Conservation (phyloP, 2,797 vertebrate species). For the Masticophis lateralis region DNA sequence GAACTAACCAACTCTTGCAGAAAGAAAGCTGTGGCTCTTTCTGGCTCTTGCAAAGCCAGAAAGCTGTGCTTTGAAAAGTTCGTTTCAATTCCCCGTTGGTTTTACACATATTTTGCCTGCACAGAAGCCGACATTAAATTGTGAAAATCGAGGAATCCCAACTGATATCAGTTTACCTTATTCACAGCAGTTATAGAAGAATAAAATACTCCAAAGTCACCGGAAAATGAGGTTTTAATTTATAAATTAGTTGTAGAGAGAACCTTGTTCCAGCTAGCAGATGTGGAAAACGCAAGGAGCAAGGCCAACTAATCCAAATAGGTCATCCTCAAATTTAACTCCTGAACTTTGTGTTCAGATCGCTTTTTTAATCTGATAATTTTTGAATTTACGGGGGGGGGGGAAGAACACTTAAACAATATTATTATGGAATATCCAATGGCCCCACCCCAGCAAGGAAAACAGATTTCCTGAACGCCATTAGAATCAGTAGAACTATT, state of each 20-base stretch:
- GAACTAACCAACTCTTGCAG: neutral
- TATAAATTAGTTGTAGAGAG: neutral
- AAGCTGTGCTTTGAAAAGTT: neutral
- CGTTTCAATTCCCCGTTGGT: neutral
- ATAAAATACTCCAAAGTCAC: neutral
- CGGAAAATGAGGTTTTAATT: neutral
- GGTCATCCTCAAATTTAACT: neutral
- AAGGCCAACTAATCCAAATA: neutral
- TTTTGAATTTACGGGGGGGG: neutral
- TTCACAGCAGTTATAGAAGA: neutral
- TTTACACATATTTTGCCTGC: neutral
- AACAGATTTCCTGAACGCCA: neutral
- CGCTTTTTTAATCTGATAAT: neutral
- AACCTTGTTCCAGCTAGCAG: neutral
- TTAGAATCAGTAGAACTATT: neutral
- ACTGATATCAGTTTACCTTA: neutral
- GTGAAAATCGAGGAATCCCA: neutral
- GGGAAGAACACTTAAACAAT: neutral
- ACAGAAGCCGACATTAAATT: neutral
- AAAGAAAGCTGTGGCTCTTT: neutral
- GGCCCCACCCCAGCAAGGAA: neutral
- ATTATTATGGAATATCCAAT: neutral
- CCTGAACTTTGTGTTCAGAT: neutral
- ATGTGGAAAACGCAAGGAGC: neutral
- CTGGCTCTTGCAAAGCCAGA: neutral